Base-by-base conservation (phyloP, 2,797 vertebrate species). In the Furcifer pardalis region DNA sequence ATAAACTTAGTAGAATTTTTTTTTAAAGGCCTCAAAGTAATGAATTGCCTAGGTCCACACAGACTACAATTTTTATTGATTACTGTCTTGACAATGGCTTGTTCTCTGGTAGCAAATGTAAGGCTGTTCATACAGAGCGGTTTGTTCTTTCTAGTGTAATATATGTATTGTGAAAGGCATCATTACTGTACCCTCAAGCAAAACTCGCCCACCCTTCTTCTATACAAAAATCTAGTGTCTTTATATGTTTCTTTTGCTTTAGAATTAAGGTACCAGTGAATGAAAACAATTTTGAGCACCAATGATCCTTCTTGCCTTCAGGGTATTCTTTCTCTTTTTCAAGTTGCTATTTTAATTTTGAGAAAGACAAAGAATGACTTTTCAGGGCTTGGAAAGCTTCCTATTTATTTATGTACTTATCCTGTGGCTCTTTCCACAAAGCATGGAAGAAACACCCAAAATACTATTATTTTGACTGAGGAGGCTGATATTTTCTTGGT, bases 341-440 rank as follows among this genome's bases (percentile, higher is more conserved):
- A 49, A 84, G 87, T 86, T 88, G 74, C 87, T 93, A 23, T 92
- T 92, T 90, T 79, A 72, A 86, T 87, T 89, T 86, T 84, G 71
- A 76, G 35, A 86, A 59, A 90, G 83, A 85, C 87, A 85, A 77
- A 72, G 52, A 52, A 23, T 79, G 52, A 90, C 82, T 0, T 79
- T 85, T 56, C 62, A 73, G 81, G 73, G 49, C 90, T 75, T 2
- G 0, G 84, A 88, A n/a, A 91, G 91, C 87, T 81, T 2, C 79
- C 56, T 40, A 77, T 87, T 87, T 74, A 81, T 71, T 78, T 25
- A 66, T 59, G 2, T 0, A 2, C 25, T 85, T 0, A 3, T 86
- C 82, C 83, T 6, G 25, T 71, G 46, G 32, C 46, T 7, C n/a
- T 68, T 66, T 68, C 68, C 5, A 59, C 37, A 1, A 78, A 85